These are phyloP conservation scores for Coecobrya sp. DNA, from an alignment of 2,888 invertebrate genomes.

Conservation along the genomic window DNA sequence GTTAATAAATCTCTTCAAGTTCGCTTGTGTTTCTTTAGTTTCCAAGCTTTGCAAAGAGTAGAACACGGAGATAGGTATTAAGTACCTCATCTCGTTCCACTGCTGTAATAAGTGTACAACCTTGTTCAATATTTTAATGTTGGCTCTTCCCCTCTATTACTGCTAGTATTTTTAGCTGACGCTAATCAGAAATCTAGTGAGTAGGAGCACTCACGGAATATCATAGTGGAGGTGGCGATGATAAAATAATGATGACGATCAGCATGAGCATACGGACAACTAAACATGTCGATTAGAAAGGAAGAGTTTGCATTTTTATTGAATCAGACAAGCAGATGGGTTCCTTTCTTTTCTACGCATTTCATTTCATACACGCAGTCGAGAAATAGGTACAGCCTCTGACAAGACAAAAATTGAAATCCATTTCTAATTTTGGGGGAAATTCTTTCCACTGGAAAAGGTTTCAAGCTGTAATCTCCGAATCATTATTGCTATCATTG, in stretches of 20 bases:
- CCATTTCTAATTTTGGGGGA: neutral
- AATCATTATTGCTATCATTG: neutral
- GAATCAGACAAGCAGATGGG: conserved; percentile 6
- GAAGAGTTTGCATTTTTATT: conserved; percentile 35
- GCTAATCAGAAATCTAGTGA: neutral
- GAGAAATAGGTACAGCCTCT: neutral
- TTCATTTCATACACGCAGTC: neutral
- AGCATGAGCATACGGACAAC: neutral
- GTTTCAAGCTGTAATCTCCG: neutral
- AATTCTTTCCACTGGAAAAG: neutral
- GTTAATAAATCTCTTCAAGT: conserved; percentile 37
- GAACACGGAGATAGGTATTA: neutral
- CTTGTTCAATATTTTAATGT: neutral
- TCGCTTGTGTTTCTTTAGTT: neutral
- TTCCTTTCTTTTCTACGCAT: neutral
- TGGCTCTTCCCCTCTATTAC: neutral
- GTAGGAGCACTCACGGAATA: neutral
- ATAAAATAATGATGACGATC: neutral
- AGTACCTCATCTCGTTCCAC: neutral
- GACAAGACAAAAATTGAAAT: neutral
- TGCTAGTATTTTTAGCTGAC: neutral
- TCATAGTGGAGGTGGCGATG: neutral
- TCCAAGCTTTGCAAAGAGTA: neutral
- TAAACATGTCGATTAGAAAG: conserved; percentile 40
- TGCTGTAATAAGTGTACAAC: neutral